Percentiles rank a stretch among this genome's conserved stretches.
These are phyloP conservation scores for Portevinia maculata DNA, from an alignment of 2,888 invertebrate species.

Conservation along the genomic window DNA sequence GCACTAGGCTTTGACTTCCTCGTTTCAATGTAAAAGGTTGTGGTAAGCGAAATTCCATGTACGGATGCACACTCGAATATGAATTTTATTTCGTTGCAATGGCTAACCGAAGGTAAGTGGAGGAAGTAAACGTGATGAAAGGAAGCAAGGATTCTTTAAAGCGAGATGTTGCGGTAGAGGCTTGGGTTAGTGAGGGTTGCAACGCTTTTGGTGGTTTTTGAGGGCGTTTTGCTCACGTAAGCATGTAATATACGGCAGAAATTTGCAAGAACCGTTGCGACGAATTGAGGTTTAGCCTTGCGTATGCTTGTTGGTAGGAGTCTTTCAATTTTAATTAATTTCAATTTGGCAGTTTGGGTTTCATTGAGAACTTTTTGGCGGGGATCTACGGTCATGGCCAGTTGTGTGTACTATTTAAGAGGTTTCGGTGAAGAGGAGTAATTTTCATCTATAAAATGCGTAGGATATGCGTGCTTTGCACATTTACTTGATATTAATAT, in stretches of 20 bases:
- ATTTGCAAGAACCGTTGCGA: conserved; percentile 35
- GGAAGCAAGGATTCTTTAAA: conserved; percentile 48
- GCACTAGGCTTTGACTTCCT: conserved; percentile 35
- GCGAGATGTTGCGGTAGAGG: conserved; percentile 21
- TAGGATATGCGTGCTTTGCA: no score
- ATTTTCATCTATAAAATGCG: no score
- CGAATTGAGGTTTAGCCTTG: conserved; percentile 28
- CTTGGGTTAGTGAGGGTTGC: conserved; percentile 13
- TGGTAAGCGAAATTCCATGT: conserved; percentile 53
- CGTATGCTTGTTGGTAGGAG: neutral
- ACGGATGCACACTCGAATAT: conserved; percentile 36
- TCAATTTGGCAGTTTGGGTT: conserved; percentile 24
- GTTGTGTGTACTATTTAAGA: no score
- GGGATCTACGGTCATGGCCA: neutral
- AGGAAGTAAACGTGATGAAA: conserved; percentile 48
- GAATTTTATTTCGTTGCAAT: conserved; percentile 56
- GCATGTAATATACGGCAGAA: conserved; percentile 35
- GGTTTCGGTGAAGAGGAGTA: neutral
- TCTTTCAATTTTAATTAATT: conserved; percentile 21
- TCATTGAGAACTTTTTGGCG: neutral
- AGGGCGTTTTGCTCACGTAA: conserved; percentile 39
- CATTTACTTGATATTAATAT: no score
- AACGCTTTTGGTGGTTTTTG: conserved; percentile 50
- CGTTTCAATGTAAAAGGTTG: conserved; percentile 39
- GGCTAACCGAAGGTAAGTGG: conserved; percentile 59